Percentiles rank a stretch among this genome's conserved stretches.
Evolutionary conservation across 2,888 invertebrate genomes (phyloP).

Genomic region (Spialia ferax): DNA sequence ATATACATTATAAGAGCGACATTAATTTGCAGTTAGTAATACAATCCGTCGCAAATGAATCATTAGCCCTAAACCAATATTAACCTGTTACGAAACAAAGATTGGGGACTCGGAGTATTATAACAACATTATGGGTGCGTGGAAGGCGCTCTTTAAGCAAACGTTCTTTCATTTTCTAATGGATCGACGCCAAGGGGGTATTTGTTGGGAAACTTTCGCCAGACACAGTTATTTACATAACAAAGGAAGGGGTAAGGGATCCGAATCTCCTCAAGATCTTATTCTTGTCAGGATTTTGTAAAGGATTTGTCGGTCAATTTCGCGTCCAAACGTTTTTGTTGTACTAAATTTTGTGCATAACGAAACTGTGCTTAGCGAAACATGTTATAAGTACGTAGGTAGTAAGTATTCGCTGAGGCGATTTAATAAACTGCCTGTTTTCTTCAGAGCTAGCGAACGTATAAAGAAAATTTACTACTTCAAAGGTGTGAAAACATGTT

Average conservation of each 20-base stretch:
- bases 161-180: constrained; percentile 82
- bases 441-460: constrained; percentile 14
- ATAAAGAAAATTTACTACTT: constrained; percentile 29
- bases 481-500: constrained; percentile 33
- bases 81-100: constrained; percentile 68
- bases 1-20: not conserved
- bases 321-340: constrained; percentile 64
- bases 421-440: constrained; percentile 34
- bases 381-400: not conserved
- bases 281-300: constrained; percentile 75
- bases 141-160: not conserved
- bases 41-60: constrained; percentile 64
- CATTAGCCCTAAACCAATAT: constrained; percentile 80
- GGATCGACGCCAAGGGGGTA: constrained; percentile 72
- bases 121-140: constrained; percentile 50
- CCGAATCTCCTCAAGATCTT: constrained; percentile 68
- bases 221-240: constrained; percentile 78
- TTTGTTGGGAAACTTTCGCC: constrained; percentile 61
- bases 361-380: constrained; percentile 54
- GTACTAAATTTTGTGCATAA: constrained; percentile 63
- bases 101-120: constrained; percentile 55
- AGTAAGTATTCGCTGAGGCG: constrained; percentile 32
- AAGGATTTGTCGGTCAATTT: constrained; percentile 78
- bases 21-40: constrained; percentile 9
- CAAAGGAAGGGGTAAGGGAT: constrained; percentile 75